Evolutionary conservation across 2,888 invertebrate genomes (phyloP).

Genomic region (Dione juno): DNA sequence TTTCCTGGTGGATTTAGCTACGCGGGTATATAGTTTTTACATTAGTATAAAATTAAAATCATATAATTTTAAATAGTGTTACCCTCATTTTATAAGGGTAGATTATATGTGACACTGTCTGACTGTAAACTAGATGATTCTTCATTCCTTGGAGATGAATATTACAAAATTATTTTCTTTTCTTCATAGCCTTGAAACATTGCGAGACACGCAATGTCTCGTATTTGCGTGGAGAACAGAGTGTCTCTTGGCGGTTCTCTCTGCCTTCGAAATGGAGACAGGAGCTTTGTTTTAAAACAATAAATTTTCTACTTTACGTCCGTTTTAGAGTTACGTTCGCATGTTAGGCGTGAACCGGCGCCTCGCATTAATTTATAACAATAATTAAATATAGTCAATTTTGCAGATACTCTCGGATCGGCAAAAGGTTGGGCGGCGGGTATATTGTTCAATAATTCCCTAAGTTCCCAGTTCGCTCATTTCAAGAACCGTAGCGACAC

Average conservation of each 20-base stretch:
- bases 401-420: conserved; percentile 94
- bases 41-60: background rate
- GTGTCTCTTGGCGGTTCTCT: no score
- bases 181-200: no score
- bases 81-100: background rate
- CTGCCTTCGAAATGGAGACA: no score
- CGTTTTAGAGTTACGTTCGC: no score
- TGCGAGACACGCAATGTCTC: no score
- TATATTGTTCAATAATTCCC: conserved; percentile 89
- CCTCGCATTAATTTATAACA: background rate
- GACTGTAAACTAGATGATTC: background rate
- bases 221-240: no score
- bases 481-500: conserved; percentile 91
- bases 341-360: no score
- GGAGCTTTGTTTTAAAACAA: no score
- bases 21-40: conserved; percentile 87
- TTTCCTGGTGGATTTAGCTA: conserved; percentile 99
- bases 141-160: background rate
- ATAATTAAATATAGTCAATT: conserved; percentile 18
- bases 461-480: conserved; percentile 89
- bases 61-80: background rate
- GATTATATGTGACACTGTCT: background rate
- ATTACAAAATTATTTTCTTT: no score
- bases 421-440: conserved; percentile 99
- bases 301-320: no score